A percentile compares a stretch with the other conserved stretches of the same genome.
These are phyloP conservation scores for Diplodus sargus DNA, from an alignment of 2,797 vertebrate genomes.

Conservation along the genomic window DNA sequence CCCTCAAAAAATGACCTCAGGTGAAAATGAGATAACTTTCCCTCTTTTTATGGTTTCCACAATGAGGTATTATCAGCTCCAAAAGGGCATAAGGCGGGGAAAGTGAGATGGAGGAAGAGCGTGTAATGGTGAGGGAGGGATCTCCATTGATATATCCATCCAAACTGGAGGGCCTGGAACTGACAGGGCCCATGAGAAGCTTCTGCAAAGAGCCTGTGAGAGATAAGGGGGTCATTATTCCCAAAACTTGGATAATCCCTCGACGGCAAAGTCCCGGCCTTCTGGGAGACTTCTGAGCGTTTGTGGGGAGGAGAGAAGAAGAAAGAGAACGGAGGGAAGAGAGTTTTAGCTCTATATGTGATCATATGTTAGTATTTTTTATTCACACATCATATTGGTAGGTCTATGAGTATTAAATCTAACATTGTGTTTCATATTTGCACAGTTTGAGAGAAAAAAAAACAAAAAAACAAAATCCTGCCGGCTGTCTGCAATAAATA, in stretches of 20 bases:
- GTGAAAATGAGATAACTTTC: slow-evolving; percentile 75
- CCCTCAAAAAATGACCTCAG: slow-evolving; percentile 71
- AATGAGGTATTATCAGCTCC: slow-evolving; percentile 75
- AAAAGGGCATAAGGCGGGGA: slow-evolving; percentile 62
- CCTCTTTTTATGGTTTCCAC: slow-evolving; percentile 69
- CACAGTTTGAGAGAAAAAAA: background rate
- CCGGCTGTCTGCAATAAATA: background rate
- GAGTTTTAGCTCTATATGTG: slow-evolving; percentile 20
- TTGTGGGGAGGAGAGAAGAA: slow-evolving; percentile 23
- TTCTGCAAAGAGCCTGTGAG: slow-evolving; percentile 66
- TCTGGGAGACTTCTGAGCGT: slow-evolving; percentile 57
- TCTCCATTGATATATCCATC: slow-evolving; percentile 79
- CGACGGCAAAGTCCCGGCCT: slow-evolving; percentile 52
- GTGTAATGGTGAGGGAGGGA: slow-evolving; percentile 76
- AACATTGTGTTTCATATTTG: background rate
- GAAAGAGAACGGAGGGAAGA: slow-evolving; percentile 18
- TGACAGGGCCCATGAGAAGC: slow-evolving; percentile 76
- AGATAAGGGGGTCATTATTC: slow-evolving; percentile 81
- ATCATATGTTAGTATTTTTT: slow-evolving; percentile 21
- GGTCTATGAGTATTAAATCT: background rate
- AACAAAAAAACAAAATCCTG: background rate
- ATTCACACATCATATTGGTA: slow-evolving; percentile 8
- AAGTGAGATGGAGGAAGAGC: slow-evolving; percentile 65
- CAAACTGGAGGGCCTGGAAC: slow-evolving; percentile 68
- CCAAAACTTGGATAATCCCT: slow-evolving; percentile 80